Conservation (phyloP, 2,113 vertebrate genomes). For the Neolamprologus ventralis region DNA sequence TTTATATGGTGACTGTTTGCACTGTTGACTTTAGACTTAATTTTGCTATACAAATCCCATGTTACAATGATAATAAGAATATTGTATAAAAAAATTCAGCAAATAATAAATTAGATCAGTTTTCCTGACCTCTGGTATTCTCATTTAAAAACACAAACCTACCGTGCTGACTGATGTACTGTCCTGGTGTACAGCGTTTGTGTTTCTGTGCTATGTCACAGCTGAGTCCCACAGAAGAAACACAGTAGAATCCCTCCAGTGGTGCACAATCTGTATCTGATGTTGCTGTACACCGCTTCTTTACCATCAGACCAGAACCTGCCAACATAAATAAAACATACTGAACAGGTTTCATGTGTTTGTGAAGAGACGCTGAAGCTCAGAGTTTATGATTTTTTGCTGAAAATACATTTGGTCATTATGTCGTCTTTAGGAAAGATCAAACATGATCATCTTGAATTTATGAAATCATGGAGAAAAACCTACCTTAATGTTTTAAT, state of each 20-base stretch:
- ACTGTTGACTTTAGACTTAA: neutral
- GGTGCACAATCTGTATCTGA: neutral
- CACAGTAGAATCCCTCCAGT: neutral
- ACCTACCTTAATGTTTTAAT: neutral
- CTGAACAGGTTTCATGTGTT: rapidly evolving
- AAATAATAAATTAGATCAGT: rapidly evolving
- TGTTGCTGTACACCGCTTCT: neutral
- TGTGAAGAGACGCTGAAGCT: neutral
- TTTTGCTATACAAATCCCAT: rapidly evolving
- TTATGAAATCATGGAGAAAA: rapidly evolving
- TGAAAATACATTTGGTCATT: neutral
- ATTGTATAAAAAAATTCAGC: neutral
- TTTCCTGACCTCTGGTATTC: rapidly evolving
- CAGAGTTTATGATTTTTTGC: rapidly evolving
- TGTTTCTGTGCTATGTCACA: neutral
- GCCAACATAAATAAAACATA: rapidly evolving
- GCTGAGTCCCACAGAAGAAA: rapidly evolving
- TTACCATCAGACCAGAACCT: neutral
- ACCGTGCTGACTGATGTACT: rapidly evolving
- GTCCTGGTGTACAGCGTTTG: neutral
- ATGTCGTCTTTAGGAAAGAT: rapidly evolving
- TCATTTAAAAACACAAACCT: neutral
- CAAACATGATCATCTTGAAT: rapidly evolving
- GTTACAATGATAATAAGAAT: rapidly evolving
- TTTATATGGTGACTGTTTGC: neutral